Evolutionary conservation across 2,797 vertebrate genomes (phyloP), one percentile per base, ranked within the genome.

Genomic region (Darevskia nairensis): DNA sequence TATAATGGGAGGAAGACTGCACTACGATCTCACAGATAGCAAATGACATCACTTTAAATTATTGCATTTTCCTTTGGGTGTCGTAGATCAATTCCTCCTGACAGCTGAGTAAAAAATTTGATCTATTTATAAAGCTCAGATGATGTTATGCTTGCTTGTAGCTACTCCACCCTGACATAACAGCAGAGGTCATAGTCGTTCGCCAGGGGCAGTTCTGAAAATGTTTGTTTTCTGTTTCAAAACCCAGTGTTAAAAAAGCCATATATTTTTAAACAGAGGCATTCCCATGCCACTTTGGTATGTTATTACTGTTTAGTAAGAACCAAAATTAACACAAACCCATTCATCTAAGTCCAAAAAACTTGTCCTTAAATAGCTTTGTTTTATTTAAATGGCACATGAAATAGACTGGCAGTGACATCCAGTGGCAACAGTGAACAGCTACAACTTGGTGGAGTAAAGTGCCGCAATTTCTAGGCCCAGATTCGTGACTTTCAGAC

Each of bases 371-470:
- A 89, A 82, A 89, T 86, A 89, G 44, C 19, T 59, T 69, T 25
- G 44, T 81, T 85, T 81, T 82, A 55, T 68, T 85, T 59, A 77
- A 84, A 81, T 81, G 29, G 9, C 8, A 2, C 19, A 78, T 71
- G 29, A 75, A 69, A 76, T 35, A 69, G 82, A 71, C 46, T 72
- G 7, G 39, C 27, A 25, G n/a, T 86, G 90, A 72, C 86, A 82
- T 44, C 89, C 87, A 72, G 88, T 89, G 91, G 83, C 86, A 50
- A 80, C 81, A 71, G 87, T 35, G 35, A 64, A 72, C 46, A 59
- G 77, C 87, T 86, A 32, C 15, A 80, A 19, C 4, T 82, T 39
- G 35, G 25, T 21, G 32, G 46, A 76, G 3, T 32, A 29, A 64
- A 64, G 61, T 68, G 50, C 11, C 50, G 0, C 11, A 3, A 50